Base-by-base conservation (phyloP, 1,140 invertebrate species). In the Drosophila bipectinata region DNA sequence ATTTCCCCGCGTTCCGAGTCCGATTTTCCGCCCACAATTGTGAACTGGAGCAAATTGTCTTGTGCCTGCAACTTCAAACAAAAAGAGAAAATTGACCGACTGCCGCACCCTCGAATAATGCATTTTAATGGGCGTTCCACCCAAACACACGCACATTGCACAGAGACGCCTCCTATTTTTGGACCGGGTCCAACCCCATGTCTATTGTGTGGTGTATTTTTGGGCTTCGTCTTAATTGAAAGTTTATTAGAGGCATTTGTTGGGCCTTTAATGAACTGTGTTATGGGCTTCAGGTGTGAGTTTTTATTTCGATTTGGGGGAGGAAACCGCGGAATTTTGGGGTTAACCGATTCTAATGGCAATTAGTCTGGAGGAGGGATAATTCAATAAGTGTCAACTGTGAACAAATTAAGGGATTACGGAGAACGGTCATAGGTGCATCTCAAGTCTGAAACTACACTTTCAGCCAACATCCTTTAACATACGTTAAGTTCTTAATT, bases 11-110 rank as follows among this genome's bases (percentile, higher is more conserved):
- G 24, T 10, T 10, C 34, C 34, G 34, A n/a, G 34, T 37, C 32
- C 21, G 18, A 28, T 47, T 47, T 47, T 47, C 57, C 66, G 58
- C 72, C 64, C 59, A 75, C 66, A 61, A 78, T 77, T 87, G 82
- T 78, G 71, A 87, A 77, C 63, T 88, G 76, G 59, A 87, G 83
- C 83, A 83, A 87, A 87, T 87, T 79, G 82, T 59, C 48, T 76
- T 72, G 44, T 21, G 44, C 7, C 15, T 21, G 44, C 7, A 45
- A 64, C 62, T 59, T 58, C 55, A 59, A 49, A 37, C 34, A 37
- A 37, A 37, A 37, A 37, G 10, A 37, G 34, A 62, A 53, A 64
- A 61, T 57, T 76, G 64, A 54, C 72, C 81, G 83, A 45, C 72
- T 48, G 41, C 56, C 61, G 34, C 61, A 8, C 51, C 56, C 72